phyloP scores from a whole-genome alignment of 2,113 vertebrate species.

The Numida meleagris region DNA sequence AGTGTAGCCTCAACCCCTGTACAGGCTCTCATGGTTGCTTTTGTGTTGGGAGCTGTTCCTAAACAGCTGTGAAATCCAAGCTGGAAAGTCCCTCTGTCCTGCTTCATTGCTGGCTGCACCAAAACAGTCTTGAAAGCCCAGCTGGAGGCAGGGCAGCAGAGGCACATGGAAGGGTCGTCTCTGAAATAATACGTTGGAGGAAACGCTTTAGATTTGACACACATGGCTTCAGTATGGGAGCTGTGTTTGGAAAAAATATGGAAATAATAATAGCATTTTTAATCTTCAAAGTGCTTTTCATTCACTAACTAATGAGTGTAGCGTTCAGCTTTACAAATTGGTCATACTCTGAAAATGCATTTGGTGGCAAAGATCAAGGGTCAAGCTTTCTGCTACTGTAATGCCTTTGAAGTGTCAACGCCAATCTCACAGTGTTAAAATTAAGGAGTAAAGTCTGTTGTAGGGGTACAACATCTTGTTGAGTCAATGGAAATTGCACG shows the following conservation, averaged over 20 bases:
- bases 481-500: background rate
- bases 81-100: background rate
- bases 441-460: background rate
- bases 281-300: conserved; percentile 57
- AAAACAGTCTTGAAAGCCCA: background rate
- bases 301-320: conserved; percentile 19
- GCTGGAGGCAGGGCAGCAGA: background rate
- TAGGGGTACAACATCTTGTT: background rate
- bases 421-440: background rate
- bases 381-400: conserved; percentile 39
- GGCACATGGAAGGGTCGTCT: background rate
- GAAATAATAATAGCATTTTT: conserved; percentile 39
- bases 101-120: background rate
- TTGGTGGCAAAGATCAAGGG: conserved; percentile 47
- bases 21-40: background rate
- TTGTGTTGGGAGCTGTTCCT: background rate
- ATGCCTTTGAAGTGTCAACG: background rate
- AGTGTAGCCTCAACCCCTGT: background rate
- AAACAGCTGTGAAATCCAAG: background rate
- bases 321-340: conserved; percentile 15
- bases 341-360: conserved; percentile 30
- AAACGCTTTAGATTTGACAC: conserved; percentile 6
- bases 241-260: conserved; percentile 24
- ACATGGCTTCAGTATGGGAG: conserved; percentile 32
- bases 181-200: background rate